phyloP scores from a whole-genome alignment of 2,113 vertebrate species.

The Pteropus alecto region DNA sequence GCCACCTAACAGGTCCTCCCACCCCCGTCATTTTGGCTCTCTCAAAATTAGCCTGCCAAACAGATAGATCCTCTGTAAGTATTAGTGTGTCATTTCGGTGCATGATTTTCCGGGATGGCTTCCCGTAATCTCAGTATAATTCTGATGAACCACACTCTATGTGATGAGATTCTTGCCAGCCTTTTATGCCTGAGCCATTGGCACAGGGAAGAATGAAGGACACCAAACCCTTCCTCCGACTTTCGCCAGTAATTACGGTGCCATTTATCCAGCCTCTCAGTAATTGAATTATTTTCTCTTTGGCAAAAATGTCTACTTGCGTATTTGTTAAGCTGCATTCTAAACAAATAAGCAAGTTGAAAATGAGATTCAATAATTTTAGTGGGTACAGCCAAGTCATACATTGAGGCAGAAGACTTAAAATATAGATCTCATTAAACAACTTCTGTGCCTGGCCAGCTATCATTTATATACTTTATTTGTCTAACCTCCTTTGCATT shows the following conservation, averaged over 20 bases:
- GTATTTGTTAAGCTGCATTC: not conserved
- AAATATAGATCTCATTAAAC: not conserved
- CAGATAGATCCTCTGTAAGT: not conserved
- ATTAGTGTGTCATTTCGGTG: not conserved
- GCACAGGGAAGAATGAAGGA: not conserved
- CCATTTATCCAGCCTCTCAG: not conserved
- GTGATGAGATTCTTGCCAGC: not conserved
- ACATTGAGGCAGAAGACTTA: not conserved
- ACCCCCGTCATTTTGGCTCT: not conserved
- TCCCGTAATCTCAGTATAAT: not conserved
- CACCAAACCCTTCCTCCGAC: not conserved
- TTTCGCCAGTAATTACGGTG: not conserved
- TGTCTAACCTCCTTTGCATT: constrained; percentile 55
- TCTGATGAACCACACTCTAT: not conserved
- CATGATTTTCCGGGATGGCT: not conserved
- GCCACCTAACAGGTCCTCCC: not conserved
- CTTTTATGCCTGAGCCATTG: not conserved
- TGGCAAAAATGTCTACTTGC: not conserved
- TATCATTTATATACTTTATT: constrained; percentile 43
- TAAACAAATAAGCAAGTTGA: not conserved
- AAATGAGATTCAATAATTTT: not conserved
- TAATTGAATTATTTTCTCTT: not conserved
- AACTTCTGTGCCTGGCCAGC: not conserved
- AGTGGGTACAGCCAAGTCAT: not conserved
- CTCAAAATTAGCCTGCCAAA: not conserved